Evolutionary conservation across 2,113 vertebrate genomes (phyloP), one percentile per base, ranked within the genome.

Genomic region (Lepidothrix coronata): DNA sequence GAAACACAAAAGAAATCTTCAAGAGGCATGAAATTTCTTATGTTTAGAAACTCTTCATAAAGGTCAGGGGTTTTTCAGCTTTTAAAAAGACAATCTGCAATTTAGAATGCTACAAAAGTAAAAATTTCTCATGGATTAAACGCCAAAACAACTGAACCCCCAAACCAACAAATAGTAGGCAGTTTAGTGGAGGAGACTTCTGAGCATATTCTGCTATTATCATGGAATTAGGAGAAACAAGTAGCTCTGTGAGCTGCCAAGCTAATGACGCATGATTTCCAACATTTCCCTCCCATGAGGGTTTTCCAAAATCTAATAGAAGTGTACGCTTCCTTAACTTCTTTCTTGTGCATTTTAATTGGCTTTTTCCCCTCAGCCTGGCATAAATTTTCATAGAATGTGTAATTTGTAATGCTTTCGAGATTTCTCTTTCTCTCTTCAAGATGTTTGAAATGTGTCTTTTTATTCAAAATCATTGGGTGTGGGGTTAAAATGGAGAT

Each of bases 261-360:
- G 63, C 46, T 95, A 95, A 95, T 76, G 67, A 95, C 73, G 88
- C 86, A 77, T 89, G 83, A 84, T 93, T 92, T 95, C 57, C 55
- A 93, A 81, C 79, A 71, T 88, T 43, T 31, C 57, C 62, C 59
- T 86, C 94, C 59, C 95, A 67, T 43, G 83, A 88, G 88, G 33
- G 10, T 77, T 93, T 92, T 74, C 88, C 59, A 94, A 96, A 95
- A 95, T 92, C 72, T 86, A 93, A 94, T 84, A 84, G 39, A 91
- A 86, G 5, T 35, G 37, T 52, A 91, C 1, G 65, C 75, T 93
- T 90, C 88, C 79, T 81, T 85, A 93, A 85, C 85, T 88, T 93
- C 72, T 44, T 94, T 93, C 88, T 86, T 89, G 55, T 74, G 76
- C 39, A 51, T 61, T 95, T 95, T 96, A 96, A 96, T 93, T 94